Conservation (phyloP, 2,113 vertebrate genomes). For the Willisornis vidua region DNA sequence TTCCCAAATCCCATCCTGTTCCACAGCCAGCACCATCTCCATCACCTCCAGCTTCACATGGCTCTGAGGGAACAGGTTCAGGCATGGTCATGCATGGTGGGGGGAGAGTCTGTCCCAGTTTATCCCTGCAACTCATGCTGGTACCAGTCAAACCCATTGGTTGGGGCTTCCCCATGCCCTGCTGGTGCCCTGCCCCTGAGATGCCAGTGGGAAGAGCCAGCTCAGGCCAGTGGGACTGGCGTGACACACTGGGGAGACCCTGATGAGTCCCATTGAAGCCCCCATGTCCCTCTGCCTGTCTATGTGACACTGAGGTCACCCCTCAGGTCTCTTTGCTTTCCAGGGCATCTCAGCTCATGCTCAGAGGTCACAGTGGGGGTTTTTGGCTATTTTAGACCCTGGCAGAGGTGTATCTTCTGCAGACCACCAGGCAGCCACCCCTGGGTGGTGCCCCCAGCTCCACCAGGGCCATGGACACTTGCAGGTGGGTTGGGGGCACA, state of each 20-base stretch:
- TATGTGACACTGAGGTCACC: not conserved
- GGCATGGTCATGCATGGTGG: rapidly evolving
- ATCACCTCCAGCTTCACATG: not conserved
- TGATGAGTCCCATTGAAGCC: not conserved
- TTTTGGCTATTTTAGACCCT: rapidly evolving
- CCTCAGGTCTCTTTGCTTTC: rapidly evolving
- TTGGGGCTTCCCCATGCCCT: not conserved
- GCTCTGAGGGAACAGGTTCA: not conserved
- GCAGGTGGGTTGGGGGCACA: not conserved
- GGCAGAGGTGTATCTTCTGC: not conserved
- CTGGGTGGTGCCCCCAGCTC: not conserved
- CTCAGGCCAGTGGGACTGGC: not conserved
- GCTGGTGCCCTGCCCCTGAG: not conserved
- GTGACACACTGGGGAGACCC: not conserved
- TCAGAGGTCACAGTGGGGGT: rapidly evolving
- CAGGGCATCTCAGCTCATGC: not conserved
- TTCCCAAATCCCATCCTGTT: not conserved
- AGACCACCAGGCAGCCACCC: not conserved
- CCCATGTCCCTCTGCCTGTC: not conserved
- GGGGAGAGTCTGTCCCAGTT: not conserved
- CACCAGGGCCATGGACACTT: rapidly evolving
- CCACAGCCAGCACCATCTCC: not conserved
- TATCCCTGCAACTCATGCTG: too few relatives aligned
- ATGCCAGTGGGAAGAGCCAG: not conserved
- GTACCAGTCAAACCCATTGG: not conserved